phyloP scores from a whole-genome alignment of 2,888 invertebrate genomes.

The Neocrepidodera transversa region DNA sequence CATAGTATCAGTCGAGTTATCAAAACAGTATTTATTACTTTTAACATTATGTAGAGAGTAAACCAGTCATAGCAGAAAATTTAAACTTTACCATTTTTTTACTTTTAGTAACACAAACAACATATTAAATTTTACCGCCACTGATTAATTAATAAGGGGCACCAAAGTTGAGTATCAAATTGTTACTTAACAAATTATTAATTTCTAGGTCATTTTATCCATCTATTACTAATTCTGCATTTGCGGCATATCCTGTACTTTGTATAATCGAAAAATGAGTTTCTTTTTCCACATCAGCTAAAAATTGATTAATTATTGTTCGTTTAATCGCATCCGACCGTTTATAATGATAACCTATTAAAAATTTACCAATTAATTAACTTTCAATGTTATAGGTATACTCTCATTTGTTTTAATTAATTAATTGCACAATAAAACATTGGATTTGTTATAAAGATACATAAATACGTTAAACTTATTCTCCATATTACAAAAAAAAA shows the following conservation, averaged over 20 bases:
- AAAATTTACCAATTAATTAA: conserved; percentile 11
- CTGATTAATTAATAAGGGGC: too few relatives aligned
- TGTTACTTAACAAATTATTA: neutral
- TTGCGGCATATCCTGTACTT: neutral
- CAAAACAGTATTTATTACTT: too few relatives aligned
- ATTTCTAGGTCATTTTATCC: neutral
- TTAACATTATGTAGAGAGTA: too few relatives aligned
- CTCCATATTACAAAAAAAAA: too few relatives aligned
- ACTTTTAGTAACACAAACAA: too few relatives aligned
- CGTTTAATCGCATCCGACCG: conserved; percentile 4
- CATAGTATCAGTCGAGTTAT: too few relatives aligned
- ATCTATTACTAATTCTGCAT: neutral
- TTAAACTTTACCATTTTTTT: too few relatives aligned
- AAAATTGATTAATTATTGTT: conserved; percentile 12
- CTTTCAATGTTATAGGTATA: neutral
- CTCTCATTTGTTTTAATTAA: neutral
- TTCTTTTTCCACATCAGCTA: conserved; percentile 1
- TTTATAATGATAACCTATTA: conserved; percentile 3
- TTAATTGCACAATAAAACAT: neutral
- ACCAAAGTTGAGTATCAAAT: too few relatives aligned
- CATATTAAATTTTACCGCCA: too few relatives aligned
- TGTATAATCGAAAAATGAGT: neutral
- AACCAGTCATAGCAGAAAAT: too few relatives aligned
- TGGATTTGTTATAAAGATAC: neutral
- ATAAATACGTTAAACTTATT: too few relatives aligned